Conservation (phyloP, 1,140 invertebrate genomes). For the Ceratoteleas bidentatus region DNA sequence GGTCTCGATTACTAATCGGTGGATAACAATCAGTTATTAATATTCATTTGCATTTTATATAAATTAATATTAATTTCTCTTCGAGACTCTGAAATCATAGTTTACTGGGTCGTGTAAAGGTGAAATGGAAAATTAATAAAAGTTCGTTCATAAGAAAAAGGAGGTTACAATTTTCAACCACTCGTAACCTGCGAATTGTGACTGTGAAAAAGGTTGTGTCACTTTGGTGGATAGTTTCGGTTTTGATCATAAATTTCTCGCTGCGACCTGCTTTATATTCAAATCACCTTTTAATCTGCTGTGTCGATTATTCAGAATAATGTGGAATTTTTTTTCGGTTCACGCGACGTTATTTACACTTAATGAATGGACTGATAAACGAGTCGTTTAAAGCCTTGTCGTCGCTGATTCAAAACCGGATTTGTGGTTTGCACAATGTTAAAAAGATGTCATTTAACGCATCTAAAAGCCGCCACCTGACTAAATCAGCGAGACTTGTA, state of each 20-base stretch:
- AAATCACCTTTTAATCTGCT: conserved; percentile 31
- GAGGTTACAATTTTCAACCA: too few relatives aligned
- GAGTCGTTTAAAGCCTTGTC: conserved; percentile 25
- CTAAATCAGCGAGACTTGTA: conserved; percentile 18
- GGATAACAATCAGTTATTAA: too few relatives aligned
- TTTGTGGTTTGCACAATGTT: conserved; percentile 37
- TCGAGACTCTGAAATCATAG: too few relatives aligned
- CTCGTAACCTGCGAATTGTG: too few relatives aligned
- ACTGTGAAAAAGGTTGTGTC: too few relatives aligned
- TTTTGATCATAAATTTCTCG: conserved; percentile 1
- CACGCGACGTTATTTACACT: conserved; percentile 32
- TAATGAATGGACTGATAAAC: conserved; percentile 49
- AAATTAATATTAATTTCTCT: too few relatives aligned
- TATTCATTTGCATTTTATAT: too few relatives aligned
- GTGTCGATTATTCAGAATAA: conserved; percentile 42
- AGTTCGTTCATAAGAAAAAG: too few relatives aligned
- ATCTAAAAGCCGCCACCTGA: conserved; percentile 12
- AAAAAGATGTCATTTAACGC: conserved; percentile 28
- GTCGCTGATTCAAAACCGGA: conserved; percentile 38
- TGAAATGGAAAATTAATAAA: too few relatives aligned
- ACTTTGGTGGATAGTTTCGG: not conserved
- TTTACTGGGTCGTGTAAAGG: too few relatives aligned
- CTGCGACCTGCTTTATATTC: conserved; percentile 16
- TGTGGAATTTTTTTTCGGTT: conserved; percentile 27
- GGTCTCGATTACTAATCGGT: too few relatives aligned